These are phyloP conservation scores for Oscheius onirici DNA, from an alignment of 2,888 invertebrate species.

Conservation along the genomic window DNA sequence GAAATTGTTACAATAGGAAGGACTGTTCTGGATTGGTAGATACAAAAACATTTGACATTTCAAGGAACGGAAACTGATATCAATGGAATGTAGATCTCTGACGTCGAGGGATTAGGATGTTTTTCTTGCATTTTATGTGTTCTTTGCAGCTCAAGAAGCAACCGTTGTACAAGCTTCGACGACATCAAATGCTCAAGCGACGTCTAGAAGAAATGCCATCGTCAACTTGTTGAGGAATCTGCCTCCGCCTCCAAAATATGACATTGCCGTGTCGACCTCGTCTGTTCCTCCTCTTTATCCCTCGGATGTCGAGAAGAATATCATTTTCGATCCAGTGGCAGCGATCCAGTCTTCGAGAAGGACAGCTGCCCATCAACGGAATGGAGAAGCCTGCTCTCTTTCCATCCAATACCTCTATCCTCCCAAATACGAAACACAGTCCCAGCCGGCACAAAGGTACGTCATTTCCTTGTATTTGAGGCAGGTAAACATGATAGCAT, in stretches of 20 bases:
- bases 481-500: neutral
- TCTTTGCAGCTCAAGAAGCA: slow-evolving; percentile 9
- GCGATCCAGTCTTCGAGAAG: slow-evolving; percentile 35
- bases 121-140: neutral
- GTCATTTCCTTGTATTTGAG: neutral
- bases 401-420: slow-evolving; percentile 51
- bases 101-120: neutral
- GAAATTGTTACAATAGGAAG: too few species aligned
- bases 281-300: slow-evolving; percentile 16
- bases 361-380: slow-evolving; percentile 13
- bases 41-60: too few species aligned
- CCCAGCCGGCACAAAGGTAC: slow-evolving; percentile 9
- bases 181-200: neutral
- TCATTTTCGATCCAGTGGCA: slow-evolving; percentile 29
- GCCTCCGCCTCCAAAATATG: slow-evolving; percentile 53
- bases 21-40: too few species aligned
- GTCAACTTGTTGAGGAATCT: slow-evolving; percentile 45
- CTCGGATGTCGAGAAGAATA: slow-evolving; percentile 44
- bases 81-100: too few species aligned
- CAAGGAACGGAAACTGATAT: too few species aligned
- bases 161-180: neutral
- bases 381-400: slow-evolving; percentile 41
- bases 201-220: slow-evolving; percentile 34
- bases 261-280: slow-evolving; percentile 32
- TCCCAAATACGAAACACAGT: slow-evolving; percentile 43